Evolutionary conservation across 2,797 vertebrate species (phyloP).

Genomic region (Clarias laeviceps): DNA sequence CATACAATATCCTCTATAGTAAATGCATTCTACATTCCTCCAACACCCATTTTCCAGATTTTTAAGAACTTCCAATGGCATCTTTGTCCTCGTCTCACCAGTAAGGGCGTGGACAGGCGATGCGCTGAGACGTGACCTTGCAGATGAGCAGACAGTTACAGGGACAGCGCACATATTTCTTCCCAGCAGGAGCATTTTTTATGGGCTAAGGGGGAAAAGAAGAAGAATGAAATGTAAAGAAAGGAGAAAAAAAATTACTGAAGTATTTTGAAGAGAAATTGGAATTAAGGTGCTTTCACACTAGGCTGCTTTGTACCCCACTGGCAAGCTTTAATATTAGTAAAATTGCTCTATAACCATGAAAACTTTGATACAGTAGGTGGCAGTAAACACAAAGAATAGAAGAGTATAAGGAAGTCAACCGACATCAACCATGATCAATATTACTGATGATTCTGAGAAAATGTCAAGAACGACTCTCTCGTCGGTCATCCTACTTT

Average conservation of each 20-base stretch:
- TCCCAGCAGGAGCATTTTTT: constrained; percentile 91
- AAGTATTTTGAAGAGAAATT: constrained; percentile 19
- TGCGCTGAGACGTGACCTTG: constrained; percentile 92
- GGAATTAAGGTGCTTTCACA: too few species aligned
- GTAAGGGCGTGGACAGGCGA: constrained; percentile 91
- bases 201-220: constrained; percentile 78
- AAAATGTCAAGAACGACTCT: too few species aligned
- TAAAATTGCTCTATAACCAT: too few species aligned
- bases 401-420: too few species aligned
- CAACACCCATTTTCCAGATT: neutral
- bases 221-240: constrained; percentile 9
- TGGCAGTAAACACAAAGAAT: too few species aligned
- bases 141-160: constrained; percentile 96
- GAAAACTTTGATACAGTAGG: too few species aligned
- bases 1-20: neutral
- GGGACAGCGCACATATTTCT: constrained; percentile 93
- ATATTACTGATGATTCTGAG: too few species aligned
- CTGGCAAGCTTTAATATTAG: too few species aligned
- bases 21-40: neutral
- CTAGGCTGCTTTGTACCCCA: too few species aligned
- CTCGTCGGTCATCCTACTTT: too few species aligned
- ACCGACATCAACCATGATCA: too few species aligned
- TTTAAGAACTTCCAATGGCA: neutral
- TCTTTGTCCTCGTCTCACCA: constrained; percentile 79
- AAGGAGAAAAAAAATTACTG: constrained; percentile 33